These are phyloP conservation scores for Delphinus delphis DNA, from an alignment of 2,113 vertebrate genomes.

Conservation along the genomic window DNA sequence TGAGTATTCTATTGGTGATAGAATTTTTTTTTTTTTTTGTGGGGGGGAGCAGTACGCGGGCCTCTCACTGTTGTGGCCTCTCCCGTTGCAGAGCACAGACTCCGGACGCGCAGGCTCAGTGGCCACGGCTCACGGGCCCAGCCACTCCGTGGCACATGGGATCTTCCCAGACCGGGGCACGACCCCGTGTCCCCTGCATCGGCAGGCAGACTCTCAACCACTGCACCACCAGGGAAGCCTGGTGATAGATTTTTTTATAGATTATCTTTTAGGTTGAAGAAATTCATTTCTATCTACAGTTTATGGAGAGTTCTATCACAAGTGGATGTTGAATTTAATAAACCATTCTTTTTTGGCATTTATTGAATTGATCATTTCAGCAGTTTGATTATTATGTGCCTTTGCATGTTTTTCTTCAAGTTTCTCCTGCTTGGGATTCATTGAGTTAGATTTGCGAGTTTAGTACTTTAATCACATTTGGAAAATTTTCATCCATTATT, in stretches of 20 bases:
- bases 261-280: background rate
- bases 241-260: background rate
- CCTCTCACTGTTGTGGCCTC: no score
- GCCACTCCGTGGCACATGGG: no score
- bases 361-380: background rate
- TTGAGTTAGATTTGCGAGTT: background rate
- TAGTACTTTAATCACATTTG: conserved; percentile 1
- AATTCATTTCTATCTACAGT: background rate
- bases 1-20: background rate
- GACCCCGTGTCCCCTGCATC: no score
- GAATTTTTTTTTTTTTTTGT: background rate
- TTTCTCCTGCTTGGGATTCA: background rate
- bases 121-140: no score
- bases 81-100: no score
- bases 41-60: no score
- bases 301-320: background rate
- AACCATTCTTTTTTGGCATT: background rate
- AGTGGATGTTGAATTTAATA: background rate
- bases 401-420: background rate
- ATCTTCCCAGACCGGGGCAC: no score
- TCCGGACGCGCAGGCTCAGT: no score
- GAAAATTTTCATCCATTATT: background rate
- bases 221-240: no score
- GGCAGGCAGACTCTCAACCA: no score
- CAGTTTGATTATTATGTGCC: background rate